phyloP scores from a whole-genome alignment of 2,888 invertebrate species.

The Chironomus tentans region DNA sequence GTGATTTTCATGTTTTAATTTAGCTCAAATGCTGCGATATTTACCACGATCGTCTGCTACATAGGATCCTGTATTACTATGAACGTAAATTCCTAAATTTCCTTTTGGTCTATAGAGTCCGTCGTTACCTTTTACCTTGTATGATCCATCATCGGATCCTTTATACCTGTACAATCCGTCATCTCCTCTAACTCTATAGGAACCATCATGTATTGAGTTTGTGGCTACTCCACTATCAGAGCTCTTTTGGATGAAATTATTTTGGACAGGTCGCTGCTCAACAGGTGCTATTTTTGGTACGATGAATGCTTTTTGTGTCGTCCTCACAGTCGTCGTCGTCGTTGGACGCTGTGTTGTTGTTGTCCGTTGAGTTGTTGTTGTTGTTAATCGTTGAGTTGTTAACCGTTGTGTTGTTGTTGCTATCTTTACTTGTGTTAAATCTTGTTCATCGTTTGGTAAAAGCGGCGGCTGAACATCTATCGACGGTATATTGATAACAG shows the following conservation, averaged over 20 bases:
- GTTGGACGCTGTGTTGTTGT: neutral
- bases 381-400: neutral
- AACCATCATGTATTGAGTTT: no score
- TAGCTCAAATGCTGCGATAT: neutral
- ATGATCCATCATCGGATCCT: neutral
- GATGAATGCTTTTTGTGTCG: no score
- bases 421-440: neutral
- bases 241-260: no score
- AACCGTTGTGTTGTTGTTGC: neutral
- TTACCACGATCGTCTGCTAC: conserved; percentile 8
- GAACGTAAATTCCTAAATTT: conserved; percentile 1
- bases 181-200: neutral
- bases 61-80: neutral
- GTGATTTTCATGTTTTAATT: neutral
- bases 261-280: no score
- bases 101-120: neutral
- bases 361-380: neutral
- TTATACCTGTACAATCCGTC: neutral
- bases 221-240: no score
- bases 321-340: no score
- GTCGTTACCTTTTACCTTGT: neutral
- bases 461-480: neutral
- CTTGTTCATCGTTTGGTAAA: neutral
- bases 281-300: no score
- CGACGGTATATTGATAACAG: neutral